phyloP scores from a whole-genome alignment of 2,797 vertebrate genomes.

The Sparidentex hasta region DNA sequence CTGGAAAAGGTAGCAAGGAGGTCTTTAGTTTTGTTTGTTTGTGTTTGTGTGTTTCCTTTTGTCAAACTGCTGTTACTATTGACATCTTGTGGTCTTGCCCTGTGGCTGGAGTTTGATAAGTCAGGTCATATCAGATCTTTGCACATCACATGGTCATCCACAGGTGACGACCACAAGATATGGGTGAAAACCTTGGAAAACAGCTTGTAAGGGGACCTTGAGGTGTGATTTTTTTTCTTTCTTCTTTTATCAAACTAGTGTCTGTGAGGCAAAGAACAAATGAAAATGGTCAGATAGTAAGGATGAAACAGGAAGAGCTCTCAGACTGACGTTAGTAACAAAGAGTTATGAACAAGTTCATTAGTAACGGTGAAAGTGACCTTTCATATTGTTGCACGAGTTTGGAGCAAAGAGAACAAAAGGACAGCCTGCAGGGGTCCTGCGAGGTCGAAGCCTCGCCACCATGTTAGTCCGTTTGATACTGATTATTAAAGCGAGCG shows the following conservation, averaged over 20 bases:
- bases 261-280: background rate
- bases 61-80: too few relatives aligned
- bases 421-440: constrained; percentile 38
- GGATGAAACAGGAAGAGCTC: constrained; percentile 7
- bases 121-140: background rate
- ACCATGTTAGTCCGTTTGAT: constrained; percentile 26
- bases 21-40: too few relatives aligned
- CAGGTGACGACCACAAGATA: constrained; percentile 6
- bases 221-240: background rate
- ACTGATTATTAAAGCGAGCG: constrained; percentile 47
- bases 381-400: background rate
- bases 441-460: constrained; percentile 35
- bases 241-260: background rate
- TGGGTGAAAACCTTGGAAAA: background rate
- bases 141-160: background rate
- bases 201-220: background rate
- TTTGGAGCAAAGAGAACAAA: constrained; percentile 24
- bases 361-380: background rate
- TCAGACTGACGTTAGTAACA: constrained; percentile 11
- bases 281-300: constrained; percentile 43
- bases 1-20: too few relatives aligned
- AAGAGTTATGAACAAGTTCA: background rate
- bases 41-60: too few relatives aligned
- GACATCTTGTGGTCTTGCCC: background rate
- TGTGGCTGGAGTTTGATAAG: background rate